Conservation (phyloP, 2,888 invertebrate genomes). For the Ryuthela nishihirai region DNA sequence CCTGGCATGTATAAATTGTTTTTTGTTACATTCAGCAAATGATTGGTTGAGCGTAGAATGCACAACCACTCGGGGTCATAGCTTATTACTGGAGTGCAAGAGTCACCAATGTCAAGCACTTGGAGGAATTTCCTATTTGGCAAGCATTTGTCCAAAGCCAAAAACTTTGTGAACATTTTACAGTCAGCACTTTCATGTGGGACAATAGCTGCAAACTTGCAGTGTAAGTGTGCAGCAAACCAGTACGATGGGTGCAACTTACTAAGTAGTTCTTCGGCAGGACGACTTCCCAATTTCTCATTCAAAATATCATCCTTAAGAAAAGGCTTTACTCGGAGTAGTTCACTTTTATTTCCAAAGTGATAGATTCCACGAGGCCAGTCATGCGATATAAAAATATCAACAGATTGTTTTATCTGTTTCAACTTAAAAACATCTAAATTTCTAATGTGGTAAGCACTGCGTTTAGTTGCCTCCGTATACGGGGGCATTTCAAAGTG, state of each 20-base stretch:
- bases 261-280: constrained; percentile 74
- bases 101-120: constrained; percentile 53
- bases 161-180: constrained; percentile 66
- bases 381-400: constrained; percentile 93
- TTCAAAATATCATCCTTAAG: constrained; percentile 78
- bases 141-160: constrained; percentile 95
- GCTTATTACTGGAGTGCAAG: constrained; percentile 52
- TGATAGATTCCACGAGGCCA: constrained; percentile 90
- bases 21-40: constrained; percentile 71
- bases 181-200: constrained; percentile 59
- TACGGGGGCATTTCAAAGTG: constrained; percentile 88
- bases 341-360: constrained; percentile 69
- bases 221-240: constrained; percentile 97
- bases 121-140: constrained; percentile 85
- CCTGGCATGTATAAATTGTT: constrained; percentile 76
- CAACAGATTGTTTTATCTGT: constrained; percentile 66
- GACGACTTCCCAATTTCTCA: constrained; percentile 80
- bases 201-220: constrained; percentile 86
- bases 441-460: constrained; percentile 89
- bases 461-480: constrained; percentile 67
- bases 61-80: constrained; percentile 95
- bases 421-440: constrained; percentile 83
- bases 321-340: constrained; percentile 74
- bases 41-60: constrained; percentile 81
- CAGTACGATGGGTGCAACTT: constrained; percentile 80